phyloP scores from a whole-genome alignment of 2,888 invertebrate genomes.

The Eulithis testata region DNA sequence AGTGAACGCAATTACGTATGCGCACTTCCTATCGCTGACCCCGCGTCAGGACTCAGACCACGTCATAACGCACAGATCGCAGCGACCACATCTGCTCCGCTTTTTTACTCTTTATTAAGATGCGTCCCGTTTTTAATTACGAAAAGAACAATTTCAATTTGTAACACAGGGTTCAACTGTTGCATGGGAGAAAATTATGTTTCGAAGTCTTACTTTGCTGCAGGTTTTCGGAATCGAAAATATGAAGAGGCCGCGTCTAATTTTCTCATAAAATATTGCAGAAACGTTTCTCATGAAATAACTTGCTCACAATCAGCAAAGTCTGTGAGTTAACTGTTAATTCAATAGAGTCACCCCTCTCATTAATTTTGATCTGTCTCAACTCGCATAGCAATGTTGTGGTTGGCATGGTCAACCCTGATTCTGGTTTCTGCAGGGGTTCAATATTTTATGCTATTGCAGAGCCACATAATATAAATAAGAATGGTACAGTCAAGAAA shows the following conservation, averaged over 20 bases:
- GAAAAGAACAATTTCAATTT: slow-evolving; percentile 53
- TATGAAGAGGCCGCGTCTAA: slow-evolving; percentile 23
- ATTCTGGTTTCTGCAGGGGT: slow-evolving; percentile 52
- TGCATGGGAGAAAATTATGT: slow-evolving; percentile 42
- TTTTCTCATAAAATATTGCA: slow-evolving; percentile 27
- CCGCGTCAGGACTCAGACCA: slow-evolving; percentile 45
- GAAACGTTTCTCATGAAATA: slow-evolving; percentile 17
- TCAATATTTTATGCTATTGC: slow-evolving; percentile 50
- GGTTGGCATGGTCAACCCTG: slow-evolving; percentile 53
- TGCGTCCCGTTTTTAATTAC: slow-evolving; percentile 54
- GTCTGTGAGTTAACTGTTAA: slow-evolving; percentile 48
- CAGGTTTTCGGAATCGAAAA: slow-evolving; percentile 7
- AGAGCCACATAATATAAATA: slow-evolving; percentile 4
- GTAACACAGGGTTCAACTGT: slow-evolving; percentile 44
- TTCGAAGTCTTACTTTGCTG: no score
- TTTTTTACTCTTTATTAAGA: slow-evolving; percentile 54
- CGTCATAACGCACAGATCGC: slow-evolving; percentile 42
- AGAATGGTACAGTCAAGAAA: slow-evolving; percentile 31
- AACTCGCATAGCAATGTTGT: slow-evolving; percentile 36
- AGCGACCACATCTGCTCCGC: slow-evolving; percentile 67
- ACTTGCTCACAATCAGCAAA: slow-evolving; percentile 8
- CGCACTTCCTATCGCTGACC: slow-evolving; percentile 77
- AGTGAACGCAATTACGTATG: slow-evolving; percentile 79
- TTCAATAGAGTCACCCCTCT: slow-evolving; percentile 62
- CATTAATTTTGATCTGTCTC: slow-evolving; percentile 64